phyloP scores from a whole-genome alignment of 2,888 invertebrate species.

The Allolobophora icterica region DNA sequence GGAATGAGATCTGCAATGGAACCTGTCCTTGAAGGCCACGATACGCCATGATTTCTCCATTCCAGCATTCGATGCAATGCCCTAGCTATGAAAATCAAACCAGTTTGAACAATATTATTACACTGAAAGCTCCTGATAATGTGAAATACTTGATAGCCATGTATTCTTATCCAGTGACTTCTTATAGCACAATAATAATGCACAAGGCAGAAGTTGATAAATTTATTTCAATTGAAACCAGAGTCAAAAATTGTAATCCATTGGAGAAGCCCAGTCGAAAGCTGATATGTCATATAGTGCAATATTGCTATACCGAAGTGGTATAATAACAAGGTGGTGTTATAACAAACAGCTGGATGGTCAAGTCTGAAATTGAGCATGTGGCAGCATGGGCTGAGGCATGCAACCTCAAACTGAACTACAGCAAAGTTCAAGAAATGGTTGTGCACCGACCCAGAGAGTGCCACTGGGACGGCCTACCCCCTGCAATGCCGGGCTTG shows the following conservation, averaged over 20 bases:
- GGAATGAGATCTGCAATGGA: constrained; percentile 58
- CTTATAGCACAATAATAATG: not conserved
- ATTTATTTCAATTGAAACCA: not conserved
- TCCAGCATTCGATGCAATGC: constrained; percentile 64
- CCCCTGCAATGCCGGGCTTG: too few relatives aligned
- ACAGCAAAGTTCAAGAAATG: too few relatives aligned
- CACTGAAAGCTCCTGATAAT: not conserved
- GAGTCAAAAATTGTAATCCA: not conserved
- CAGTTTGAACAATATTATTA: not conserved
- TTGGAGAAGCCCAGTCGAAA: not conserved
- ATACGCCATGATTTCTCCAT: constrained; percentile 61
- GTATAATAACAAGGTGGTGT: too few relatives aligned
- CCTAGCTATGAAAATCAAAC: constrained; percentile 56
- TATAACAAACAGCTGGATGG: too few relatives aligned
- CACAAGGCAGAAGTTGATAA: not conserved
- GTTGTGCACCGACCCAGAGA: too few relatives aligned
- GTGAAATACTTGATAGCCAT: not conserved
- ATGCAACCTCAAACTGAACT: too few relatives aligned
- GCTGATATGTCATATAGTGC: too few relatives aligned
- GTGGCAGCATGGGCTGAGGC: too few relatives aligned
- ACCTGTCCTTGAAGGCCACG: constrained; percentile 62
- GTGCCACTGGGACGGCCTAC: too few relatives aligned
- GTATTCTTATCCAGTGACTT: not conserved
- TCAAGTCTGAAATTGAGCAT: too few relatives aligned
- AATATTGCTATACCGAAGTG: too few relatives aligned